Conservation (phyloP, 2,113 vertebrate species). For the Cisticola juncidis region DNA sequence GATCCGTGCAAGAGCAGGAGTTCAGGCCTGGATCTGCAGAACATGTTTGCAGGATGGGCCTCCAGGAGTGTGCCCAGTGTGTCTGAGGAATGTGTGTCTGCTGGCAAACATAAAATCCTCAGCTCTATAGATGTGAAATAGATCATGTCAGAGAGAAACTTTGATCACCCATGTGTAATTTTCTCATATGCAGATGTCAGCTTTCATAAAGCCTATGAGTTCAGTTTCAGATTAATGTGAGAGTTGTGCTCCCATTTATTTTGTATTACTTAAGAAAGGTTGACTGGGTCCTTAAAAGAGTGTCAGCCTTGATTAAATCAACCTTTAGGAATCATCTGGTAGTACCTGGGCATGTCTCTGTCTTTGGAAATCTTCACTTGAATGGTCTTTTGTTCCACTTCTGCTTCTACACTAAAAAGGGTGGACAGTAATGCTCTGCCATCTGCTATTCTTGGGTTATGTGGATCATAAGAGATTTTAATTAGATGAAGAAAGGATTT, state of each 20-base stretch:
- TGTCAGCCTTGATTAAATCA: conserved; percentile 5
- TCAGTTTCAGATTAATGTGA: not conserved
- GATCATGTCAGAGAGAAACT: not conserved
- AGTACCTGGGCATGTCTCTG: not conserved
- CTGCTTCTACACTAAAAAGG: not conserved
- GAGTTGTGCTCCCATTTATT: not conserved
- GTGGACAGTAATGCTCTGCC: not conserved
- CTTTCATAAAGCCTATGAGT: not conserved
- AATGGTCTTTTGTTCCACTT: not conserved
- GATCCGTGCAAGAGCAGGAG: rapidly evolving
- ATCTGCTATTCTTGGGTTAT: not conserved
- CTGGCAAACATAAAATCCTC: not conserved
- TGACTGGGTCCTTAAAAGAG: not conserved
- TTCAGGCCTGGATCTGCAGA: not conserved
- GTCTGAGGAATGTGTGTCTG: not conserved
- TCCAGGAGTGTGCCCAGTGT: not conserved
- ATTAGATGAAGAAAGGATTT: not conserved
- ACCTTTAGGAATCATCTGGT: not conserved
- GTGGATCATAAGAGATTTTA: not conserved
- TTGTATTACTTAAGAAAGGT: not conserved
- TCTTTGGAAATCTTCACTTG: not conserved
- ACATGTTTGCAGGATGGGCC: not conserved
- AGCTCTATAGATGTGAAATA: not conserved
- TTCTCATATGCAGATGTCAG: not conserved
- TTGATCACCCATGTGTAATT: not conserved